These are phyloP conservation scores for Sipha maydis DNA, from an alignment of 2,888 invertebrate genomes.

Conservation along the genomic window DNA sequence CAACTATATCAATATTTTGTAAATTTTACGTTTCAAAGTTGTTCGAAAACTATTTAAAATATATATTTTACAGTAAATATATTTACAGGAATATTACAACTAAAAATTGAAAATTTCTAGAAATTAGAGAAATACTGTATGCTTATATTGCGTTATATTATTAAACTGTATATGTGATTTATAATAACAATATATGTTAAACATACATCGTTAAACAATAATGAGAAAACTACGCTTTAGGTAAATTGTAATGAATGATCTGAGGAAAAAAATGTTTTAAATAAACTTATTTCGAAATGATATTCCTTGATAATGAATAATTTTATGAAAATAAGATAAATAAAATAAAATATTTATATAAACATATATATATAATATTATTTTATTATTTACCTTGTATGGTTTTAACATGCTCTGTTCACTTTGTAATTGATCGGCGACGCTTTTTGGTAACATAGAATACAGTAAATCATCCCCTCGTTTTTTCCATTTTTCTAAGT, in stretches of 20 bases:
- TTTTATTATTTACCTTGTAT: conserved; percentile 75
- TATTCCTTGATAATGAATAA: not conserved
- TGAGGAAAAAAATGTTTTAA: not conserved
- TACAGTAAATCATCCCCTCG: conserved; percentile 87
- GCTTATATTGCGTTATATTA: too few species aligned
- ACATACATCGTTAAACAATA: too few species aligned
- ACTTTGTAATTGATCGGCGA: conserved; percentile 81
- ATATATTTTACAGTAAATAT: not conserved
- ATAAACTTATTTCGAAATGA: not conserved
- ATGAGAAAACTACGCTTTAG: not conserved
- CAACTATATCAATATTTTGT: too few species aligned
- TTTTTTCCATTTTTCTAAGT: conserved; percentile 86
- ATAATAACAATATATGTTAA: too few species aligned
- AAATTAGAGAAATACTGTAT: too few species aligned
- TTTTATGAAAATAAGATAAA: not conserved
- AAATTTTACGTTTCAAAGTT: too few species aligned
- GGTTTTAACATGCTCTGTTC: conserved; percentile 82
- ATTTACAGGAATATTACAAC: not conserved
- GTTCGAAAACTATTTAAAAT: too few species aligned
- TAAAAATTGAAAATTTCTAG: too few species aligned
- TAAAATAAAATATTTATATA: not conserved
- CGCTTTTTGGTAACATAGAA: conserved; percentile 89
- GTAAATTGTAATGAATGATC: not conserved
- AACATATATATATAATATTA: not conserved
- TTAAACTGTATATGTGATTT: too few species aligned